A percentile compares a stretch with the other conserved stretches of the same genome.
phyloP scores from a whole-genome alignment of 64 coral and sea anemone genomes.

The Pocillopora damicornis region DNA sequence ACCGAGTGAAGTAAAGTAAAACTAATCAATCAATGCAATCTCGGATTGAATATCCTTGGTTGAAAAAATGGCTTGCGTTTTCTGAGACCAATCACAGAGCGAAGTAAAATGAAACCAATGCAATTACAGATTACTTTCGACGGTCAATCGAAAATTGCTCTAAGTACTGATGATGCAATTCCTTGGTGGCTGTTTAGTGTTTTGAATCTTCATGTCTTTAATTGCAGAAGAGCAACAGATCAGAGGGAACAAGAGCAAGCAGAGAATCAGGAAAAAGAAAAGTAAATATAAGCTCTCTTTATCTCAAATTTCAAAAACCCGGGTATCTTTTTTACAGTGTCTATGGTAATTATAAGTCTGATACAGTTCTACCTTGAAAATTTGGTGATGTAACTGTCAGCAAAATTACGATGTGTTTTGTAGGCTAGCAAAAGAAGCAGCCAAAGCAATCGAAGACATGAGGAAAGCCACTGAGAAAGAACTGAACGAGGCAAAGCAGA shows the following conservation, averaged over 20 bases:
- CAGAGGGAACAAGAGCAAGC: slow-evolving; percentile 22
- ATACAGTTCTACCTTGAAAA: neutral
- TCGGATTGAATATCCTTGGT: too few relatives aligned
- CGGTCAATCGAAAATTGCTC: neutral
- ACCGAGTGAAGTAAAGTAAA: too few relatives aligned
- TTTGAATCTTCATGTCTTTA: neutral
- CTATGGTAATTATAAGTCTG: neutral
- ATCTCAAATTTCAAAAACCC: neutral
- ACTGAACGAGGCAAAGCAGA: slow-evolving; percentile 80
- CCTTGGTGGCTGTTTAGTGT: neutral
- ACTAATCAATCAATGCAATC: too few relatives aligned
- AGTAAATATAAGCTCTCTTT: neutral
- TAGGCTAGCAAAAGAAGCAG: slow-evolving; percentile 73
- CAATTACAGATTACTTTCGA: too few relatives aligned
- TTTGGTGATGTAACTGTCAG: neutral
- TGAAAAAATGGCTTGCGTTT: too few relatives aligned
- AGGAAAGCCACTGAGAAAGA: slow-evolving; percentile 81
- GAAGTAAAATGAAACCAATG: too few relatives aligned
- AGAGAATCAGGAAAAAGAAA: slow-evolving; percentile 23
- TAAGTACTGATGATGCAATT: neutral
- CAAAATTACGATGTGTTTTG: neutral
- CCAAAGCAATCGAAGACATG: slow-evolving; percentile 70
- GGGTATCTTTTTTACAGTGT: neutral
- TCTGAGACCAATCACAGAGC: too few relatives aligned
- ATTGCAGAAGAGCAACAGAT: slow-evolving; percentile 2